A percentile compares a stretch with the other conserved stretches of the same genome.
Conservation (phyloP, 92 coral and sea anemone genomes). For the Desmophyllum pertusum region DNA sequence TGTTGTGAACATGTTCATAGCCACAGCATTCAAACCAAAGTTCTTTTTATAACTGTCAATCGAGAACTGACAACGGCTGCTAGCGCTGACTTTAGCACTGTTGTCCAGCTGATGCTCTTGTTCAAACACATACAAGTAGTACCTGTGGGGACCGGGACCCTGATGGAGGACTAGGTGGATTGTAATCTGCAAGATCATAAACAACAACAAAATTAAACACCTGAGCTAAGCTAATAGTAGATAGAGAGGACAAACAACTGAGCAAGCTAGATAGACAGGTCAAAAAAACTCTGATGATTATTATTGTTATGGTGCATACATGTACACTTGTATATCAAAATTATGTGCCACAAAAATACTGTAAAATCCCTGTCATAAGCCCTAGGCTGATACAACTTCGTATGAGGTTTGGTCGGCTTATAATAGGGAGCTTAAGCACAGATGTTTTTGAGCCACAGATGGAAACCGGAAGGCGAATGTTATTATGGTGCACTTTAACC, state of each 20-base stretch:
- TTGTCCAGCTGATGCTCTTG: slow-evolving; percentile 23
- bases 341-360: too few species aligned
- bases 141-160: slow-evolving; percentile 58
- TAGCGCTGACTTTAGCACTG: neutral
- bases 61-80: slow-evolving; percentile 55
- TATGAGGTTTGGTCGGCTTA: too few species aligned
- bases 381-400: too few species aligned
- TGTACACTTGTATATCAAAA: too few species aligned
- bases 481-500: too few species aligned
- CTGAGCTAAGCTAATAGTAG: neutral
- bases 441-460: too few species aligned
- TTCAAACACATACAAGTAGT: slow-evolving; percentile 55
- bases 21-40: slow-evolving; percentile 29
- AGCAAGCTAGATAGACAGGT: neutral
- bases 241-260: neutral
- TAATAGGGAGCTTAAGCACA: too few species aligned
- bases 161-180: slow-evolving; percentile 75
- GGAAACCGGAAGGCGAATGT: too few species aligned
- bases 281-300: too few species aligned
- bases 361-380: too few species aligned
- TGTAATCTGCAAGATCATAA: slow-evolving; percentile 59
- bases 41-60: slow-evolving; percentile 38
- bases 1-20: slow-evolving; percentile 77
- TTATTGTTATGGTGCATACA: too few species aligned
- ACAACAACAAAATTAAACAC: neutral